phyloP scores from a whole-genome alignment of 2,797 vertebrate species.

The Melanotaenia maccullochi region DNA sequence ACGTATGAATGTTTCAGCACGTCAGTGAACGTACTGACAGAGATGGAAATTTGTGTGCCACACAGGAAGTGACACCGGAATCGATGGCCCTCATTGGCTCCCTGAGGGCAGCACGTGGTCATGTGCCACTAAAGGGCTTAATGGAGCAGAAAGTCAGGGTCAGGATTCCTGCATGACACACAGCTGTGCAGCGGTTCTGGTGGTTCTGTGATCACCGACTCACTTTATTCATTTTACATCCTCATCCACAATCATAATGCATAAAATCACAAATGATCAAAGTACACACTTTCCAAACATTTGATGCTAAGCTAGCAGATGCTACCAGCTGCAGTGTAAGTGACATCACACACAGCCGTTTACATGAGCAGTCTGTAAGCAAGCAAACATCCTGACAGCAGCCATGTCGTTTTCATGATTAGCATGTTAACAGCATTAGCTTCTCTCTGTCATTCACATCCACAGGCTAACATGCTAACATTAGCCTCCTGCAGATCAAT shows the following conservation, averaged over 20 bases:
- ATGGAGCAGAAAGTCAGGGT: background rate
- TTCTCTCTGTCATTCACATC: slow-evolving; percentile 19
- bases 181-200: background rate
- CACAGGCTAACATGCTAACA: slow-evolving; percentile 14
- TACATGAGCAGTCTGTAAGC: too few species aligned
- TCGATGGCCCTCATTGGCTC: slow-evolving; percentile 32
- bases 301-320: background rate
- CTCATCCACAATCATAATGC: too few species aligned
- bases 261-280: too few species aligned
- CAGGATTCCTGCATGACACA: background rate
- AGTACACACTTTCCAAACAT: too few species aligned
- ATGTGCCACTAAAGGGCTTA: slow-evolving; percentile 23
- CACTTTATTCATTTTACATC: too few species aligned
- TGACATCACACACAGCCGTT: too few species aligned
- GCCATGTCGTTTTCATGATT: background rate
- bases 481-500: slow-evolving; percentile 52
- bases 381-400: background rate
- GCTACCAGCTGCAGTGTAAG: background rate
- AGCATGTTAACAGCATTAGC: slow-evolving; percentile 25
- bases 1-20: background rate
- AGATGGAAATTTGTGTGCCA: background rate
- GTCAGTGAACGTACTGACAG: background rate
- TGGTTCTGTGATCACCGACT: too few species aligned
- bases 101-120: slow-evolving; percentile 21
- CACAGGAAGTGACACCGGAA: background rate